Base-by-base conservation (phyloP, 2,888 invertebrate species). In the Amblyjoppa proteus region DNA sequence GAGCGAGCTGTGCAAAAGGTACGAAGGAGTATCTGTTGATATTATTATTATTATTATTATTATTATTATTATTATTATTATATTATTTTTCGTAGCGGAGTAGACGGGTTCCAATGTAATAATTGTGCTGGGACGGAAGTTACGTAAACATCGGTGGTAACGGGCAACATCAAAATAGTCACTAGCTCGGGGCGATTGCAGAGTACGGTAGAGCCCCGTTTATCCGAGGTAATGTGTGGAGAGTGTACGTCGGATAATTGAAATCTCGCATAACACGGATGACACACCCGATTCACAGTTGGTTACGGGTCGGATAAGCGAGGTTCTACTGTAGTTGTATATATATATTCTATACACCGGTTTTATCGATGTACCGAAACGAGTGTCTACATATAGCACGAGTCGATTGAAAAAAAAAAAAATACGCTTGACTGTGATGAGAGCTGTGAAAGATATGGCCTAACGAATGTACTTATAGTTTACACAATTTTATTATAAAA, bases 61-160 rank as follows among this genome's bases (percentile, higher is more conserved):
- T 5, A 51, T 0, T 25, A 9, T 9, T 20, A 4, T 56, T 56
- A 11, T 25, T 56, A 9, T 56, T 16, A 13, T 51, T 51, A 16
- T 4, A 51, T 0, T 25, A 9, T 9, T 56, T 56, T 25, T 13
- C 20, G 25, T 25, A 20, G 56, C 7, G 56, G 20, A 56, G 25
- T 56, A 20, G 11, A 56, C 56, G 56, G 20, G 20, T 9, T 56
- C 20, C 20, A 25, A 56, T 56, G 25, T 20, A 25, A 56, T 56
- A 9, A 25, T 25, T 56, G 25, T 56, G 56, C 20, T 25, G 25
- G 25, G 9, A 5, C 56, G 25, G 56, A 56, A 25, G 20, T 56
- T 56, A 56, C 56, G 56, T 56, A 56, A 56, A 56, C 25, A 20
- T 56, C 25, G 56, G 2, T 53, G 53, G 53, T 56, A 56, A 56